These are phyloP conservation scores for Tyto alba DNA, from an alignment of 2,113 vertebrate species.

Conservation along the genomic window DNA sequence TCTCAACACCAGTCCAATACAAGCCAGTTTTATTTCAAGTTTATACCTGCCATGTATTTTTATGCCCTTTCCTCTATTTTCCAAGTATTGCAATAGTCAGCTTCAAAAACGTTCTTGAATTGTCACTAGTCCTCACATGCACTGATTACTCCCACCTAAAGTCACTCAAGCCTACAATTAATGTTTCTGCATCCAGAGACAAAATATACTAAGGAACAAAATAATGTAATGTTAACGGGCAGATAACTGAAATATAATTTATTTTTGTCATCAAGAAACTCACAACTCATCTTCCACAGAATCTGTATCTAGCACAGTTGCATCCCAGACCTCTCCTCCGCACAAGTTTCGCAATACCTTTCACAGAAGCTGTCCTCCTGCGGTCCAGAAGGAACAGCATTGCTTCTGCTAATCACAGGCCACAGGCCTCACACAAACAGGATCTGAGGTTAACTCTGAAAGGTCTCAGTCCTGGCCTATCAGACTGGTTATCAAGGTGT, in stretches of 20 bases:
- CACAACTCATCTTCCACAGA: not conserved
- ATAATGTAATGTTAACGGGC: not conserved
- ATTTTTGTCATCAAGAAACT: not conserved
- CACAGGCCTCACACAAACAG: accelerated
- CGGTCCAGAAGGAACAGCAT: not conserved
- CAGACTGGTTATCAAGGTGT: not conserved
- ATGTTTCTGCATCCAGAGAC: not conserved
- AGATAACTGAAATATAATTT: not conserved
- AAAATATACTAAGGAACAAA: not conserved
- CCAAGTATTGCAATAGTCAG: not conserved
- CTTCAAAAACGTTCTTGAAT: not conserved
- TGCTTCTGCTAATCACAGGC: not conserved
- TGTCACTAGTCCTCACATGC: not conserved
- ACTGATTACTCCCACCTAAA: not conserved
- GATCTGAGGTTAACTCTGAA: too few relatives aligned
- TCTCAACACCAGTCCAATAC: not conserved
- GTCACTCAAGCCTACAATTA: not conserved
- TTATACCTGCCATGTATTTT: not conserved
- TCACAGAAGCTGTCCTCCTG: not conserved
- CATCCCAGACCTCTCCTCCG: not conserved
- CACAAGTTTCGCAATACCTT: not conserved
- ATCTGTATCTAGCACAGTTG: not conserved
- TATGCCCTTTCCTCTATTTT: not conserved
- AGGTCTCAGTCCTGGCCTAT: not conserved
- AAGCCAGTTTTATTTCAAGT: not conserved